phyloP scores from a whole-genome alignment of 2,113 vertebrate species.

The Microcebus ravelobensis region DNA sequence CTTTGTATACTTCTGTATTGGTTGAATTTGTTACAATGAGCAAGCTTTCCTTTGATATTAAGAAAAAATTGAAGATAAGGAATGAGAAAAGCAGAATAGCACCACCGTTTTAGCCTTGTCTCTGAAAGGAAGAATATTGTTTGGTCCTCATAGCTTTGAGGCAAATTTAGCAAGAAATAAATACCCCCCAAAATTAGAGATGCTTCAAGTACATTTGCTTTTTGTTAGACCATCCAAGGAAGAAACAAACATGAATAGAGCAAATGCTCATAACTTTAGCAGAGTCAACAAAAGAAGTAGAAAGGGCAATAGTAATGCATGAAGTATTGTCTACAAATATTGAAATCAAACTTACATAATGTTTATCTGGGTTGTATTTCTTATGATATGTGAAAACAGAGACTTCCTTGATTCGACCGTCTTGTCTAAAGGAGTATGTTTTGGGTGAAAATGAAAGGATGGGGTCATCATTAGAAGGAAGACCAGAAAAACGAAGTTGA shows the following conservation, averaged over 20 bases:
- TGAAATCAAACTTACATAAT: slow-evolving; percentile 91
- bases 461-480: slow-evolving; percentile 96
- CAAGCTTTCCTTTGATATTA: slow-evolving; percentile 43
- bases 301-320: not conserved
- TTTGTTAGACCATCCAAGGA: not conserved
- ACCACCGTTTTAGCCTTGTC: not conserved
- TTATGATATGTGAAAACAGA: slow-evolving; percentile 98
- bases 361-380: slow-evolving; percentile 98
- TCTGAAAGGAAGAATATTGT: slow-evolving; percentile 18
- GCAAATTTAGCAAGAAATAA: slow-evolving; percentile 53
- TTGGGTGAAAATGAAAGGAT: slow-evolving; percentile 97
- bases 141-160: not conserved
- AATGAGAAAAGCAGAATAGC: slow-evolving; percentile 15
- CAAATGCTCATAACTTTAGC: not conserved
- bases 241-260: not conserved
- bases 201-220: slow-evolving; percentile 21
- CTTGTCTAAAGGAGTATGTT: slow-evolving; percentile 95
- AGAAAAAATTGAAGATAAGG: not conserved
- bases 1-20: not conserved
- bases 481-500: slow-evolving; percentile 96
- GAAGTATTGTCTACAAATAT: not conserved
- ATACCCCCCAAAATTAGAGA: not conserved
- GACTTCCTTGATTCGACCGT: slow-evolving; percentile 93
- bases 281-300: not conserved
- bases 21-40: slow-evolving; percentile 4